Evolutionary conservation across 2,113 vertebrate species (phyloP).

Genomic region (Anthoscopus minutus): DNA sequence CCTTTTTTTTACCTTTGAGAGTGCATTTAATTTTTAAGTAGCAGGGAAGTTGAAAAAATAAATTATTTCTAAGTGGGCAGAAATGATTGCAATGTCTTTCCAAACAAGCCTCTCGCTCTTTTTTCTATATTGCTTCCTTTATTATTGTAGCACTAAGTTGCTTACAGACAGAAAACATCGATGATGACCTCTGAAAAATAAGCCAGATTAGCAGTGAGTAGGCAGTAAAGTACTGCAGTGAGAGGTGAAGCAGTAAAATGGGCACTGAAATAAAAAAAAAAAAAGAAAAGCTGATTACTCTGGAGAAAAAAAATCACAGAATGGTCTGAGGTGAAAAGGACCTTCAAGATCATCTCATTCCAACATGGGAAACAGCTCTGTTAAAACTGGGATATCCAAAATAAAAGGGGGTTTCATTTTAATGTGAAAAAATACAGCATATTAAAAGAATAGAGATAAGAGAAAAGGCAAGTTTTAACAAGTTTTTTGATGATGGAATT

Average conservation of each 20-base stretch:
- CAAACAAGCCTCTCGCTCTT: not conserved
- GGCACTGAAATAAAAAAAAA: not conserved
- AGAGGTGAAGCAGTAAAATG: not conserved
- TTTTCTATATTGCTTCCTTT: not conserved
- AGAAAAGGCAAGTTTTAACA: not conserved
- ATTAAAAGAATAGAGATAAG: not conserved
- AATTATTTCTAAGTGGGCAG: not conserved
- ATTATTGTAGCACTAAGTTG: not conserved
- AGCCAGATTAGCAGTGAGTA: not conserved
- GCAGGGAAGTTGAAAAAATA: not conserved
- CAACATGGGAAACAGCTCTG: not conserved
- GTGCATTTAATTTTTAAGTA: slow-evolving; percentile 21
- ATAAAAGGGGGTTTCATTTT: not conserved
- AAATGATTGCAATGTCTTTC: not conserved
- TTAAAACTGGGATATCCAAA: not conserved
- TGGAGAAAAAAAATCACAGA: not conserved
- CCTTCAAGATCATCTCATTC: not conserved
- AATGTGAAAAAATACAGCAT: not conserved
- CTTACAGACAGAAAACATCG: not conserved
- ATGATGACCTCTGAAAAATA: not conserved
- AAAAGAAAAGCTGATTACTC: not conserved
- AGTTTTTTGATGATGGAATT: not conserved
- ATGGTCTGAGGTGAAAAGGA: not conserved
- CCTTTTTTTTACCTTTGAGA: not conserved
- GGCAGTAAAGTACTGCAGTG: not conserved